Percentiles rank a stretch among this genome's conserved stretches.
Evolutionary conservation across 2,888 invertebrate genomes (phyloP).

Genomic region (Pemphredon lugubris): DNA sequence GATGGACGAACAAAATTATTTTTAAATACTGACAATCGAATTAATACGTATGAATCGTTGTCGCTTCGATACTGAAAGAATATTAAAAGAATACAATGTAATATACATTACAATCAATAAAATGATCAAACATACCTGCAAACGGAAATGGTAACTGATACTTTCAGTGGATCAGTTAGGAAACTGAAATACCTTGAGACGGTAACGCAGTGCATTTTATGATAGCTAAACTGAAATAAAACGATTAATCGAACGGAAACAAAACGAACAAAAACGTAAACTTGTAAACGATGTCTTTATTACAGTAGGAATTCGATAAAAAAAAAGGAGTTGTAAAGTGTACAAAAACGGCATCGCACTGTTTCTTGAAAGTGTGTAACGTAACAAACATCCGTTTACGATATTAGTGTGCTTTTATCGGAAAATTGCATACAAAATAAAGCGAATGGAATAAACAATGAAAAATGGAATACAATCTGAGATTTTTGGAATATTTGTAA

Average conservation of each 20-base stretch:
- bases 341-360: slow-evolving; percentile 6
- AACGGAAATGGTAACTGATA: neutral
- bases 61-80: too few relatives aligned
- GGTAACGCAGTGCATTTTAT: neutral
- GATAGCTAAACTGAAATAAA: neutral
- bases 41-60: too few relatives aligned
- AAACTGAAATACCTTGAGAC: neutral
- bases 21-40: too few relatives aligned
- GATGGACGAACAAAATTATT: too few relatives aligned
- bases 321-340: slow-evolving; percentile 10
- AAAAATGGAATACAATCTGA: neutral
- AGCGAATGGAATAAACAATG: neutral
- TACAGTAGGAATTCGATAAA: slow-evolving; percentile 33
- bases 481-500: too few relatives aligned
- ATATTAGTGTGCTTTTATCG: neutral
- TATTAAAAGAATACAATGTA: neutral
- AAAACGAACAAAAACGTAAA: slow-evolving; percentile 4
- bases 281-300: slow-evolving; percentile 44
- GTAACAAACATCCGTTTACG: neutral
- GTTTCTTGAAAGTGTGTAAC: neutral
- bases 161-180: neutral
- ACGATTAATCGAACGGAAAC: slow-evolving; percentile 15
- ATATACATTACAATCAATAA: neutral
- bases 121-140: slow-evolving; percentile 3
- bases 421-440: neutral